Conservation (phyloP, 1,140 invertebrate species). For the Diabrotica virgifera region DNA sequence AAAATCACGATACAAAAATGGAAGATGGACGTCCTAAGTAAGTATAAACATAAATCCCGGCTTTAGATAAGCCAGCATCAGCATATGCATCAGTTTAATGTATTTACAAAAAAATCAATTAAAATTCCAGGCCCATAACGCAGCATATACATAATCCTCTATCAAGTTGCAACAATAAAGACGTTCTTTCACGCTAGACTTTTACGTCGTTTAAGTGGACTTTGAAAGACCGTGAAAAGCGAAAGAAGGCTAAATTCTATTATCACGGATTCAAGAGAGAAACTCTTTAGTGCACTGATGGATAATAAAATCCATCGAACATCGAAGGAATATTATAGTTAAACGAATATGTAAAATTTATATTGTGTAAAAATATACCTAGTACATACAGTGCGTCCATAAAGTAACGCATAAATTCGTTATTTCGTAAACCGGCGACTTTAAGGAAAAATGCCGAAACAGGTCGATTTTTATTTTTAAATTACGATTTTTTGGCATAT, state of each 20-base stretch:
- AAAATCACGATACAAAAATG: no score
- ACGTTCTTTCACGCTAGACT: background rate
- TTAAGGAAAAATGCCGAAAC: no score
- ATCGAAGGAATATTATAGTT: no score
- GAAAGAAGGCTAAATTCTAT: conserved; percentile 1
- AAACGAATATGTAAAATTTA: no score
- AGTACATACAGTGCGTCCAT: no score
- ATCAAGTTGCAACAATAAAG: conserved; percentile 2
- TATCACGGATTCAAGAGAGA: background rate
- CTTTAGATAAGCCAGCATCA: background rate
- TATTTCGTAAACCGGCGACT: no score
- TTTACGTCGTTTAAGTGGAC: conserved; percentile 1
- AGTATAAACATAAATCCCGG: background rate
- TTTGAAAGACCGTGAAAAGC: background rate
- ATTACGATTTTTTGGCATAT: no score
- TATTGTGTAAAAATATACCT: no score
- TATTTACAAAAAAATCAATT: conserved; percentile 3
- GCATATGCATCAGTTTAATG: background rate
- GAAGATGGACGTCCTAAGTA: background rate
- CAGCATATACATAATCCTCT: background rate
- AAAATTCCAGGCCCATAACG: background rate
- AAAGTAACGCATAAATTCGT: no score
- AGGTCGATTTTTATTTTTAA: no score
- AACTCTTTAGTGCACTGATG: no score
- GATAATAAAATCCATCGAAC: no score